A percentile compares a stretch with the other conserved stretches of the same genome.
phyloP scores from a whole-genome alignment of 2,888 invertebrate genomes.

The Gasteruption jaculator region DNA sequence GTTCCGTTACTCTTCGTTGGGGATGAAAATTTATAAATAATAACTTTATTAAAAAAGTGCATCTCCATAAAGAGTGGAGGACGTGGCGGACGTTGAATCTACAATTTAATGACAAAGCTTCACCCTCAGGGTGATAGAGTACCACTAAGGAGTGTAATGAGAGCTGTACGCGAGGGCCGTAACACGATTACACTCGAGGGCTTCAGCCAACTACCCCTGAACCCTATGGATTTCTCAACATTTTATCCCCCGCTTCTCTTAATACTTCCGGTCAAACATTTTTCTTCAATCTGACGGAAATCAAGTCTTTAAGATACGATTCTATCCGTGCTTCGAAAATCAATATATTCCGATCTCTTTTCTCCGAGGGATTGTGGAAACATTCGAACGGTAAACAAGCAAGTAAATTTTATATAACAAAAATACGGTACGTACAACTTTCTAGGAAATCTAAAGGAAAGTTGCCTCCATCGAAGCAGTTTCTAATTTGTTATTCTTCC shows the following conservation, averaged over 20 bases:
- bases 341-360: too few relatives aligned
- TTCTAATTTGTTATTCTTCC: too few relatives aligned
- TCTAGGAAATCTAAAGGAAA: too few relatives aligned
- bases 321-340: too few relatives aligned
- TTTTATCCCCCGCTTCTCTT: slow-evolving; percentile 36
- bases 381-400: too few relatives aligned
- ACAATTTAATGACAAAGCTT: slow-evolving; percentile 26
- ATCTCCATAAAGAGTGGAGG: neutral
- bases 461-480: too few relatives aligned
- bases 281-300: too few relatives aligned
- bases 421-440: too few relatives aligned
- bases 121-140: slow-evolving; percentile 23
- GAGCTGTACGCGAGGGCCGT: slow-evolving; percentile 40
- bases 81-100: slow-evolving; percentile 7
- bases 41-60: neutral
- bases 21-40: neutral
- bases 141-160: slow-evolving; percentile 36
- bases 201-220: slow-evolving; percentile 48
- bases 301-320: too few relatives aligned
- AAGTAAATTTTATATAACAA: too few relatives aligned
- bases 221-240: slow-evolving; percentile 40
- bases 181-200: slow-evolving; percentile 50
- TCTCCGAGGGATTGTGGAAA: too few relatives aligned
- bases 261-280: slow-evolving; percentile 40
- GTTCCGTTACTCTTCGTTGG: too few relatives aligned